These are phyloP conservation scores for Pammene fasciana DNA, from an alignment of 2,888 invertebrate genomes.

Conservation along the genomic window DNA sequence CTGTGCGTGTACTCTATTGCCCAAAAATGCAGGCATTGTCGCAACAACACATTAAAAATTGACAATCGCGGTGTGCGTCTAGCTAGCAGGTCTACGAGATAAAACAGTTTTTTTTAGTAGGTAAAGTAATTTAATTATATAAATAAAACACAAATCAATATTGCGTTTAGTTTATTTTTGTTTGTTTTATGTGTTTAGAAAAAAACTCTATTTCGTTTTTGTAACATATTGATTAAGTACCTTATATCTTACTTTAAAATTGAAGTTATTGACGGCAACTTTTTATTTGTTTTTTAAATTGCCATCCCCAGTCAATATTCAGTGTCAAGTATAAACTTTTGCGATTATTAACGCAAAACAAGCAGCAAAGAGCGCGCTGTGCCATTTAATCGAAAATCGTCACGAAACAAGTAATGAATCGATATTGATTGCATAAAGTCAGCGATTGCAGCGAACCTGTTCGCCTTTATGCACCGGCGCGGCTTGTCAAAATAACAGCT, in stretches of 20 bases:
- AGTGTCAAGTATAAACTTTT: neutral
- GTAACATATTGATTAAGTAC: neutral
- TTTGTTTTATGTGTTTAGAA: neutral
- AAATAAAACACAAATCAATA: no score
- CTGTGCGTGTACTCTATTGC: slow-evolving; percentile 64
- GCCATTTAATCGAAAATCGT: slow-evolving; percentile 58
- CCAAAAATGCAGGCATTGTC: slow-evolving; percentile 69
- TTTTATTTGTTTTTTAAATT: no score
- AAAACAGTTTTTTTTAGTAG: slow-evolving; percentile 26
- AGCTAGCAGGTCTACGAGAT: slow-evolving; percentile 46
- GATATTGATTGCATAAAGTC: slow-evolving; percentile 69
- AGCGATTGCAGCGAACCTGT: slow-evolving; percentile 64
- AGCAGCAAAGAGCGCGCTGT: slow-evolving; percentile 18
- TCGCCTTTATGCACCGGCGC: slow-evolving; percentile 54
- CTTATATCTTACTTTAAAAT: no score
- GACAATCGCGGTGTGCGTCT: slow-evolving; percentile 56
- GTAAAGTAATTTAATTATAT: no score
- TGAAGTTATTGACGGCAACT: no score
- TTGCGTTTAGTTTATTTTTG: no score
- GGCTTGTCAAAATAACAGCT: slow-evolving; percentile 44
- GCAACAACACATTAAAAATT: slow-evolving; percentile 68
- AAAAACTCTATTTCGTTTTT: neutral
- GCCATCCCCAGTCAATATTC: neutral
- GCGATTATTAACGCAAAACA: slow-evolving; percentile 5
- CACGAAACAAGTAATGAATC: slow-evolving; percentile 63